These are phyloP conservation scores for Holocentrus rufus DNA, from an alignment of 2,797 vertebrate genomes.

Conservation along the genomic window DNA sequence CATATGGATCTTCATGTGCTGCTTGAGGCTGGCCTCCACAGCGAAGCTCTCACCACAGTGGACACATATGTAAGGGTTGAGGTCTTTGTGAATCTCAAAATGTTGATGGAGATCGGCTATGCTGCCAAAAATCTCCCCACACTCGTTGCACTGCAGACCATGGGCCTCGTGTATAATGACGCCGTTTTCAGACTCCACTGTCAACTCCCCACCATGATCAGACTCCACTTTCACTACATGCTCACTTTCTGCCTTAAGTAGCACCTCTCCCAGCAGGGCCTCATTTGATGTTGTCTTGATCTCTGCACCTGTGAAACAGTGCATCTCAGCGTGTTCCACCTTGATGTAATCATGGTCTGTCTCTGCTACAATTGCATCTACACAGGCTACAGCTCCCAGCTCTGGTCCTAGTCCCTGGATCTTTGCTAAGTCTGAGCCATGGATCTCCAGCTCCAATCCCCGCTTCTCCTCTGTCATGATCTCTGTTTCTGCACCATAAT, in stretches of 20 bases:
- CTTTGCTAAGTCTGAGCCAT: conserved; percentile 79
- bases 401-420: conserved; percentile 82
- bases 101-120: conserved; percentile 86
- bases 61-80: conserved; percentile 85
- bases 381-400: conserved; percentile 81
- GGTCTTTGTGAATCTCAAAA: conserved; percentile 86
- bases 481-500: conserved; percentile 85
- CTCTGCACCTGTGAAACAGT: conserved; percentile 82
- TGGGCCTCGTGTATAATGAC: conserved; percentile 87
- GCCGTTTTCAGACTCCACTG: conserved; percentile 86
- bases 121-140: conserved; percentile 85
- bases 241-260: conserved; percentile 82
- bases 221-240: conserved; percentile 84
- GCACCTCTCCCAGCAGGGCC: conserved; percentile 82
- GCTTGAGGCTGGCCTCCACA: conserved; percentile 84
- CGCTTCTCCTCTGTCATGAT: conserved; percentile 87
- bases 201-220: conserved; percentile 84
- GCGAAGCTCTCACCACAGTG: conserved; percentile 87
- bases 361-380: conserved; percentile 83
- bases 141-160: conserved; percentile 86
- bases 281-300: conserved; percentile 77
- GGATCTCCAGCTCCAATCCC: conserved; percentile 84
- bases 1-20: conserved; percentile 88
- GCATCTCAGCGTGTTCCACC: conserved; percentile 81
- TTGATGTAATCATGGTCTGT: conserved; percentile 87